Evolutionary conservation across 2,888 invertebrate species (phyloP).

Genomic region (Toxonevra muliebris): DNA sequence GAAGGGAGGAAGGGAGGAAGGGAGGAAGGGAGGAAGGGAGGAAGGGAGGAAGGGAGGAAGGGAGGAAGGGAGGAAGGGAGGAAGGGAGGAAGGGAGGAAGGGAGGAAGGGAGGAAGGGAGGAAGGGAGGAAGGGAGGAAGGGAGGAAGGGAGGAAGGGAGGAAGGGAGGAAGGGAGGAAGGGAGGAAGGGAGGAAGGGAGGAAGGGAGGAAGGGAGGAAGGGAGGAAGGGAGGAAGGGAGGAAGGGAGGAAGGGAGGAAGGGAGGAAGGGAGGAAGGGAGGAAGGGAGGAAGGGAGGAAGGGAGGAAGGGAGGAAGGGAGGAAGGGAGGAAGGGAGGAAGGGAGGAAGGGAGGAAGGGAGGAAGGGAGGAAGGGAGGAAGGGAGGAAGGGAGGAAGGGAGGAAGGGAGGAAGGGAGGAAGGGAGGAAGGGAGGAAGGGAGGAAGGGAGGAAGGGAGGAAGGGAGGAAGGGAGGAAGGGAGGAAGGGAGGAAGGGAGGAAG

Average conservation of each 20-base stretch:
- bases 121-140: background rate
- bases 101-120: background rate
- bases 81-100: background rate
- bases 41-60: too few relatives aligned
- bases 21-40: too few relatives aligned
- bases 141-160: background rate
- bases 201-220: background rate
- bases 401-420: background rate
- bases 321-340: background rate
- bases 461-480: background rate
- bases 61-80: background rate
- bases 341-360: background rate
- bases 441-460: background rate
- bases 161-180: background rate
- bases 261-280: background rate
- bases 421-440: background rate
- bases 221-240: background rate
- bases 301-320: background rate
- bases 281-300: background rate
- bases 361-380: background rate
- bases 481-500: background rate
- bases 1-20: too few relatives aligned
- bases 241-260: background rate
- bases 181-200: background rate
- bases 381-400: background rate